Evolutionary conservation across 2,797 vertebrate genomes (phyloP).

Genomic region (Pangasius larnaudii): DNA sequence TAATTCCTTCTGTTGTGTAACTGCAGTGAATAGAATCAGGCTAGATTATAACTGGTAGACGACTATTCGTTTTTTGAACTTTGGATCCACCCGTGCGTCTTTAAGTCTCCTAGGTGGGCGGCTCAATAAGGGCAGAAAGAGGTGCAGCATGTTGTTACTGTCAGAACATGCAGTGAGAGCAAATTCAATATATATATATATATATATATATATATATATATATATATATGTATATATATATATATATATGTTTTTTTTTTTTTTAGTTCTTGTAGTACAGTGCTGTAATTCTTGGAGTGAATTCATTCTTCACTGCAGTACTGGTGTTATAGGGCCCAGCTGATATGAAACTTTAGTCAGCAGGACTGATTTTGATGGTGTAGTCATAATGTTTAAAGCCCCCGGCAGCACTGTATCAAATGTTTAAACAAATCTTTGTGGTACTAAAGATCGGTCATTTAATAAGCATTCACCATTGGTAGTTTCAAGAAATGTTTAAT

Average conservation of each 20-base stretch:
- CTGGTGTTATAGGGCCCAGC: background rate
- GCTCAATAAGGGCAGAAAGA: background rate
- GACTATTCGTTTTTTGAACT: background rate
- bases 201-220: no score
- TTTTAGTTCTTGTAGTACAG: background rate
- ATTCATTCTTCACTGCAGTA: background rate
- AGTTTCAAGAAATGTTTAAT: background rate
- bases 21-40: background rate
- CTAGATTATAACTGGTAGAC: background rate
- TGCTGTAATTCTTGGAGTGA: background rate
- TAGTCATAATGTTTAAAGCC: background rate
- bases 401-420: background rate
- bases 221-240: no score
- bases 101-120: background rate
- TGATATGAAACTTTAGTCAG: background rate
- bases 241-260: background rate
- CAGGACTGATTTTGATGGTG: background rate
- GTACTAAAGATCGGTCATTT: background rate
- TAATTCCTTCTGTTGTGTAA: background rate
- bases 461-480: background rate
- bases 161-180: background rate
- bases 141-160: background rate
- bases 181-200: background rate
- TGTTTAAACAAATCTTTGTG: background rate
- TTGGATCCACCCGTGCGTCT: conserved; percentile 18